phyloP scores from a whole-genome alignment of 92 coral and sea anemone species.

The Umimayanthus chanpuru region DNA sequence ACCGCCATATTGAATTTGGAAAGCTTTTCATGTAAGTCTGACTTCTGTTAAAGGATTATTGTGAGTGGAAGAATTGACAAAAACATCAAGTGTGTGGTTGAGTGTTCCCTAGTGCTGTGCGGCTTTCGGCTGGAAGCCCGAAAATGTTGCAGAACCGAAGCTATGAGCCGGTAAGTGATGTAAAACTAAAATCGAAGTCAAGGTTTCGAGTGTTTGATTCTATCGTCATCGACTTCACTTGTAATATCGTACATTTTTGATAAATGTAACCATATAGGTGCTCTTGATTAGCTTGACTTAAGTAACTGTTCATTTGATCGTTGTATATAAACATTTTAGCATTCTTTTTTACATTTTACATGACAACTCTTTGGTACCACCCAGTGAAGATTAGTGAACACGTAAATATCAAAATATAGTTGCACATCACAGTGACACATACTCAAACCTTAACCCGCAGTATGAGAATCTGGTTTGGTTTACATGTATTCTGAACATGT shows the following conservation, averaged over 20 bases:
- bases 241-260: no score
- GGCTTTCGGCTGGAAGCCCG: constrained; percentile 14
- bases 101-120: background rate
- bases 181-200: background rate
- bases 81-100: background rate
- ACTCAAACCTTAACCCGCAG: no score
- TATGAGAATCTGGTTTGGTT: no score
- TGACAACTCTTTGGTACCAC: no score
- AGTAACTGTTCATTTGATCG: background rate
- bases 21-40: background rate
- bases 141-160: constrained; percentile 14
- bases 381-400: no score
- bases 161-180: constrained; percentile 31
- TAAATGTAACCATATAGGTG: no score
- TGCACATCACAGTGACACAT: no score
- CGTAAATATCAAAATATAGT: no score
- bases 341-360: background rate
- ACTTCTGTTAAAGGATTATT: background rate
- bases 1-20: constrained; percentile 1
- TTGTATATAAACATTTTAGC: background rate
- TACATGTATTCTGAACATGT: no score
- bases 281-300: background rate
- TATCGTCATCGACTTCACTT: no score
- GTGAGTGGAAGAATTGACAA: background rate
- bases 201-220: background rate